Conservation (phyloP, 1,140 invertebrate genomes). For the Lasioglossum albipes region DNA sequence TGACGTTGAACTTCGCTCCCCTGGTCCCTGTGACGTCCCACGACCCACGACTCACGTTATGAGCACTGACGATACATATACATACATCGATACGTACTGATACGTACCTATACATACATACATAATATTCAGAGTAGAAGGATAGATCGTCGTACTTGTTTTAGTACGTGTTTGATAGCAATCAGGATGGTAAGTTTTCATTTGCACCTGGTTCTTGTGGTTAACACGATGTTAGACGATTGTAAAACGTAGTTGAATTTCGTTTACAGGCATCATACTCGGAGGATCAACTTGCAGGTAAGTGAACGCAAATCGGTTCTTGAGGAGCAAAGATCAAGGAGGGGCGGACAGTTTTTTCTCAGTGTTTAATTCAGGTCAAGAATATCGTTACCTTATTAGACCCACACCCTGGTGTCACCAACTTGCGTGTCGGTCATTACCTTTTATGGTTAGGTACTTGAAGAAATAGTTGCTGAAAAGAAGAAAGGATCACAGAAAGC, state of each 20-base stretch:
- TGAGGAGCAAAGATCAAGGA: conserved; percentile 69
- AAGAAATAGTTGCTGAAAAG: conserved; percentile 60
- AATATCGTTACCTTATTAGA: conserved; percentile 77
- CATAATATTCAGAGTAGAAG: not conserved
- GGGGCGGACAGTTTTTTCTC: conserved; percentile 73
- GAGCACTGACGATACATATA: no score
- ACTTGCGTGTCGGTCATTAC: conserved; percentile 62
- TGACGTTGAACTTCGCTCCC: no score
- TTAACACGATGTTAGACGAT: not conserved
- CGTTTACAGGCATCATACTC: conserved; percentile 88
- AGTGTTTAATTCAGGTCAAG: conserved; percentile 76
- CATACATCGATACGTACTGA: no score
- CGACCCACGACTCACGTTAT: no score
- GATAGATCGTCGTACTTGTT: not conserved
- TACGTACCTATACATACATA: not conserved
- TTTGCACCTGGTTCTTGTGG: not conserved
- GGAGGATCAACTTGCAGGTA: conserved; percentile 94
- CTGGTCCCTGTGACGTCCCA: no score
- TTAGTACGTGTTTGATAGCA: not conserved
- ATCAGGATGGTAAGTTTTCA: conserved; percentile 29
- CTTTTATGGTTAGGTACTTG: conserved; percentile 76
- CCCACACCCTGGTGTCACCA: conserved; percentile 66
- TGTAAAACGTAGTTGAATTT: not conserved
- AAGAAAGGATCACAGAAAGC: conserved; percentile 40
- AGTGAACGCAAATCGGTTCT: conserved; percentile 78